Base-by-base conservation (phyloP, 1,140 invertebrate species). In the Trichomalopsis sarcophagae region DNA sequence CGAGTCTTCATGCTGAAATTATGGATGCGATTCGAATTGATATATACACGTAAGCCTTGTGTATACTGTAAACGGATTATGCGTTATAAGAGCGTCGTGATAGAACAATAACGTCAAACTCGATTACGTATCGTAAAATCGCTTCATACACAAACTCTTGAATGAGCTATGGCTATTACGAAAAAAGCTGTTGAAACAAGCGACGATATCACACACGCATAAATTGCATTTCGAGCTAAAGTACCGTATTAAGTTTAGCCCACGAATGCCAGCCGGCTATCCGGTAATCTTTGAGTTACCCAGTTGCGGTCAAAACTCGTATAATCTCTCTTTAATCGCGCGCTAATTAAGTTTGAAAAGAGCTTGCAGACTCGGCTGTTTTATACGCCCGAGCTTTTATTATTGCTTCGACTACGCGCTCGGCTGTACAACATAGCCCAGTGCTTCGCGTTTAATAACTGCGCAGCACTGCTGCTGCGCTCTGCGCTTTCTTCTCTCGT, bases 261-360 rank as follows among this genome's bases (percentile, higher is more conserved):
- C 14, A 40, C 14, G 71, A 74, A 40, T 40, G 14, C 17, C 14
- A 69, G 21, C 66, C 71, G n/a, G 13, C 17, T 73, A 73, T 73
- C 36, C 80, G 68, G 23, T 81, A 81, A 73, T 81, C 40, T 81
- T 81, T 50, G 40, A 73, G 55, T 81, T 81, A 81, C 73, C 36
- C 40, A n/a, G 36, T 81, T 40, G 80, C 11, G 4, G 76, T n/a
- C 6, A 10, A 66, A 36, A 68, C 27, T 17, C 11, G 40, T 14
- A 36, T 36, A 62, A 78, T 36, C 55, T n/a, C 3, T 40, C 44
- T 47, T 27, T 1, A 36, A 36, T 17, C 62, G 62, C 21, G 55
- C 21, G 27, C 55, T 80, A 69, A 80, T 80, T 80, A 69, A 68
- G 55, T 80, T 80, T 40, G 33, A 27, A 80, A 68, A 21, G 27